These are phyloP conservation scores for Lucilia sericata DNA, from an alignment of 1,140 invertebrate genomes.

Conservation along the genomic window DNA sequence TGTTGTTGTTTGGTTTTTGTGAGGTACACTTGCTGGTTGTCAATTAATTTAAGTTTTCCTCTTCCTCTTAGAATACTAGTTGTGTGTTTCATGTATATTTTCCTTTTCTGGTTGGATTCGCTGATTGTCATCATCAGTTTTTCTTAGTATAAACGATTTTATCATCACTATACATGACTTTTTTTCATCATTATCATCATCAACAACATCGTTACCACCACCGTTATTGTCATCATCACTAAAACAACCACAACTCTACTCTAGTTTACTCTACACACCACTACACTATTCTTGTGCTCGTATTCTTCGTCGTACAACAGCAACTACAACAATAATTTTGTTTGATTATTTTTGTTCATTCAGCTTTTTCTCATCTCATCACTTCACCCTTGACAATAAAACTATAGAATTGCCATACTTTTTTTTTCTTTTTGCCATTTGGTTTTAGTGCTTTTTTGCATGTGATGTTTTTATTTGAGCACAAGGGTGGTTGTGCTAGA, in stretches of 20 bases:
- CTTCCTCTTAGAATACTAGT: not conserved
- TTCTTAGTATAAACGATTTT: slow-evolving; percentile 13
- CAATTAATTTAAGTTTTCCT: slow-evolving; percentile 19
- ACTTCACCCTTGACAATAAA: slow-evolving; percentile 31
- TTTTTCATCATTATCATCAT: not conserved
- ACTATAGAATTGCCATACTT: too few relatives aligned
- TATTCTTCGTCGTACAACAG: too few relatives aligned
- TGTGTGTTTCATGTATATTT: not conserved
- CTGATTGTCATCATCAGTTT: slow-evolving; percentile 25
- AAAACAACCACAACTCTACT: too few relatives aligned
- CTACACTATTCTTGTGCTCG: too few relatives aligned
- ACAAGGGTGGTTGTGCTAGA: too few relatives aligned
- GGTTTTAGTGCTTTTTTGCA: too few relatives aligned
- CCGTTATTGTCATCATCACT: not conserved
- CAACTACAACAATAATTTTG: not conserved
- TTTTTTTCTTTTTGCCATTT: too few relatives aligned
- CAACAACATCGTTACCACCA: not conserved
- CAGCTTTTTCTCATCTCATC: slow-evolving; percentile 20
- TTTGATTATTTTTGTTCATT: slow-evolving; percentile 26
- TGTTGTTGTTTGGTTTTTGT: not conserved
- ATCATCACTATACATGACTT: not conserved
- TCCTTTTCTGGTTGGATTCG: not conserved
- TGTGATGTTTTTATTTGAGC: too few relatives aligned
- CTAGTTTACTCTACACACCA: too few relatives aligned
- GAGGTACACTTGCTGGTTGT: not conserved